These are phyloP conservation scores for Lampris megalopsis DNA, from an alignment of 2,113 vertebrate species.

Conservation along the genomic window DNA sequence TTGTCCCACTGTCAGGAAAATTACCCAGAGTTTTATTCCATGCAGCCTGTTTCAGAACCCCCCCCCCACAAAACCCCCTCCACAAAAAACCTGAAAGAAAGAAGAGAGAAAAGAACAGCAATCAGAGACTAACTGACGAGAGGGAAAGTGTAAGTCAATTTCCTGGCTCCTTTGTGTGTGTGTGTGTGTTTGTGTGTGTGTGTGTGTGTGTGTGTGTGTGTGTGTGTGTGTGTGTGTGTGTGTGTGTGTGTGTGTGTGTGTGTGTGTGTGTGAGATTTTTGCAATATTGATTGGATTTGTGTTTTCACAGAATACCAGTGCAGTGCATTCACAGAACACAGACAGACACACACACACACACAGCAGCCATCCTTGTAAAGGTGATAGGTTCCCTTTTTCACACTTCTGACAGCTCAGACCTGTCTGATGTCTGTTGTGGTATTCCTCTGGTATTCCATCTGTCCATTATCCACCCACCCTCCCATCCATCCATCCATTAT, in stretches of 20 bases:
- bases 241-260: too few species aligned
- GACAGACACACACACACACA: background rate
- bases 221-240: too few species aligned
- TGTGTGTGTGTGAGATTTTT: slow-evolving; percentile 29
- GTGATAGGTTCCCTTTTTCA: background rate
- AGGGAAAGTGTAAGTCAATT: slow-evolving; percentile 31
- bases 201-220: too few species aligned
- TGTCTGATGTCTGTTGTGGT: slow-evolving; percentile 4
- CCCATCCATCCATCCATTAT: too few species aligned
- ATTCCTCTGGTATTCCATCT: background rate
- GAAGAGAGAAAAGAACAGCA: too few species aligned
- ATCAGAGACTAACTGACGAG: too few species aligned
- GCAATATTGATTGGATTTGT: slow-evolving; percentile 1
- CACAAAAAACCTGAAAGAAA: too few species aligned
- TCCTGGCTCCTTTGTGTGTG: slow-evolving; percentile 16
- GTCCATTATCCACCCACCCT: too few species aligned
- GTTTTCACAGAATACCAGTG: background rate
- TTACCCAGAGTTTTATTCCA: background rate
- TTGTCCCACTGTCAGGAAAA: background rate
- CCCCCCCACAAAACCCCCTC: too few species aligned
- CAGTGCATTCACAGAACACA: background rate
- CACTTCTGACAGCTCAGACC: slow-evolving; percentile 1
- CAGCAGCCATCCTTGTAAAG: slow-evolving; percentile 15
- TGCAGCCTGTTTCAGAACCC: background rate
- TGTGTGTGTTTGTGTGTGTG: too few species aligned